Base-by-base conservation (phyloP, 2,797 vertebrate genomes). In the Molossus alvarezi region DNA sequence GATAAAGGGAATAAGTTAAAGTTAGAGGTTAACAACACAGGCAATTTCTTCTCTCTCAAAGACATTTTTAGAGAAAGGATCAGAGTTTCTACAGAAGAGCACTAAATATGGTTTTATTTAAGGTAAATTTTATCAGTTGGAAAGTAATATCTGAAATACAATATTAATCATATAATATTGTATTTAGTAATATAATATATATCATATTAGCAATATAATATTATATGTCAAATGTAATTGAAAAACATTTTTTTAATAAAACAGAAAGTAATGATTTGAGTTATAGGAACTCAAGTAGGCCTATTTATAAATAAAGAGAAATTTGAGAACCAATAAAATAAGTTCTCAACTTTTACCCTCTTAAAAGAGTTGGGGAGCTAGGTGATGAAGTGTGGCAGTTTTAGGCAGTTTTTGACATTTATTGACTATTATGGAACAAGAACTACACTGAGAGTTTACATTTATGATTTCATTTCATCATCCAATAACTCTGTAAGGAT, bases 271-370 rank as follows among this genome's bases (percentile, higher is more conserved):
- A 72, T 69, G 7, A 67, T n/a, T 58, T 88, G 11, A 83, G 14
- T 71, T 93, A 88, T 6, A 81, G 9, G 9, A 55, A 92, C 33
- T 95, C 60, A 88, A 41, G 27, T 48, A 92, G 13, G 29, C 73
- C 69, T 76, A 76, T 45, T 55, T 75, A 25, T 64, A 79, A 77
- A 73, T 58, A 90, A 89, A 88, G 25, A 94, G 5, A 76, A 91
- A 67, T 81, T 85, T 45, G 76, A 88, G 57, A 82, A 81, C 57
- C n/a, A 93, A 72, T 11, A 20, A 77, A 94, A 81, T n/a, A 87
- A 71, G n/a, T 69, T 79, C 14, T 75, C 60, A 64, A 77, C 7
- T 57, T 88, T 67, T 18, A 62, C 11, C 23, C 6, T 27, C 23
- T 79, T 87, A 37, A 84, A 75, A 89, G 23, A 81, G 6, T 90